Conservation (phyloP, 2,113 vertebrate species). For the Oplegnathus fasciatus region DNA sequence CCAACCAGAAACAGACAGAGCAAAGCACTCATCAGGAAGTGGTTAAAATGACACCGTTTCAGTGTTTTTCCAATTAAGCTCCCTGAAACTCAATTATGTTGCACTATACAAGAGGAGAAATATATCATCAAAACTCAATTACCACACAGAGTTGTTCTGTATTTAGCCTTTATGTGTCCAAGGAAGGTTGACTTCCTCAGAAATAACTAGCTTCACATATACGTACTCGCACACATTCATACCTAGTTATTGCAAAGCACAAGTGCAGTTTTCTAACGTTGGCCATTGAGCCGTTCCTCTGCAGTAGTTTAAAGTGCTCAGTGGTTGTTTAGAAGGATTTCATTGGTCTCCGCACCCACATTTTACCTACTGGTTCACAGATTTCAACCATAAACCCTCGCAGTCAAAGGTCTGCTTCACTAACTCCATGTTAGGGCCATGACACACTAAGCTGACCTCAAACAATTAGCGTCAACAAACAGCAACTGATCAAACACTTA, state of each 20-base stretch:
- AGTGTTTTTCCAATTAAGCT: constrained; percentile 67
- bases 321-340: constrained; percentile 2
- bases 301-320: not conserved
- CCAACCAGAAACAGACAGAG: constrained; percentile 56
- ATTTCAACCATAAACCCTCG: constrained; percentile 3
- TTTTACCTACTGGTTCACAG: constrained; percentile 1
- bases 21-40: constrained; percentile 75
- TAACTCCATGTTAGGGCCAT: not conserved
- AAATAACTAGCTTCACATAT: constrained; percentile 33
- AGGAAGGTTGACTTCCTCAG: constrained; percentile 16
- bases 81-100: constrained; percentile 54
- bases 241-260: constrained; percentile 7
- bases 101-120: constrained; percentile 35
- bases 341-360: not conserved
- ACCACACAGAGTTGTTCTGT: constrained; percentile 31
- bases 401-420: not conserved
- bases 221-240: not conserved
- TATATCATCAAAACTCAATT: constrained; percentile 65
- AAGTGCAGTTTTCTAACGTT: not conserved
- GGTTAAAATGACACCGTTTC: constrained; percentile 66
- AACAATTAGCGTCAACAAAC: constrained; percentile 34
- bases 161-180: constrained; percentile 50
- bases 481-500: constrained; percentile 36
- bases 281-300: not conserved
- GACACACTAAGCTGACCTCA: constrained; percentile 26